Base-by-base conservation (phyloP, 2,797 vertebrate species). In the Salmo trutta region DNA sequence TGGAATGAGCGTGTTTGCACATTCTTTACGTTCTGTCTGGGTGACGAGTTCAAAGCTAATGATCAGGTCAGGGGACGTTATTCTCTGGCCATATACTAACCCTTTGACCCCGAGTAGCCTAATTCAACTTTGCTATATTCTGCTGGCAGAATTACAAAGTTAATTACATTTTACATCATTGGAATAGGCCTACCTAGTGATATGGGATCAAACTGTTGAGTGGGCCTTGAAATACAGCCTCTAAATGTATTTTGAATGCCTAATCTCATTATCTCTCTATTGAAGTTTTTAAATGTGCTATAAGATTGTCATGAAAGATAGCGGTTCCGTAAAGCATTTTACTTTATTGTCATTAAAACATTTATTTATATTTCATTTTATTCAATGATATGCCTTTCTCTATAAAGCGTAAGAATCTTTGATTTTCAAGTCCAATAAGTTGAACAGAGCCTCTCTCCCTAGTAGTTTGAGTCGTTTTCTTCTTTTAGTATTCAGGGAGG, bases 21-120 rank as follows among this genome's bases (percentile, higher is more conserved):
- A 85, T 87, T 91, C 86, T 86, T 79, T 68, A 33, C 72, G 59
- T 77, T 77, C 7, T 54, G 83, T 85, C 77, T 82, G 83, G 76
- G 83, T 77, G 78, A 81, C 73, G 77, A 82, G 86, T 82, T 85
- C 79, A 85, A 80, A 83, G 88, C 73, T 78, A 70, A 85, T 79
- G 82, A 81, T 78, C 81, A 78, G 77, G 3, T 19, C 53, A 65
- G 24, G 3, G 53, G 51, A 54, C 71, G 71, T 51, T 72, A 72
- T 72, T 72, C 15, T 54, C 21, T 54, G 69, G 72, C 17, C 52
- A 19, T 6, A 51, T 77, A 70, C 41, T 14, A 47, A 47, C 41
- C 79, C 73, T 78, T 15, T 70, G 12, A 24, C 16, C 27, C 51
- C 29, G 7, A 16, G 51, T 72, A 47, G 41, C 41, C 41, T 47